Conservation (phyloP, 2,888 invertebrate genomes). For the Stenurella melanura region DNA sequence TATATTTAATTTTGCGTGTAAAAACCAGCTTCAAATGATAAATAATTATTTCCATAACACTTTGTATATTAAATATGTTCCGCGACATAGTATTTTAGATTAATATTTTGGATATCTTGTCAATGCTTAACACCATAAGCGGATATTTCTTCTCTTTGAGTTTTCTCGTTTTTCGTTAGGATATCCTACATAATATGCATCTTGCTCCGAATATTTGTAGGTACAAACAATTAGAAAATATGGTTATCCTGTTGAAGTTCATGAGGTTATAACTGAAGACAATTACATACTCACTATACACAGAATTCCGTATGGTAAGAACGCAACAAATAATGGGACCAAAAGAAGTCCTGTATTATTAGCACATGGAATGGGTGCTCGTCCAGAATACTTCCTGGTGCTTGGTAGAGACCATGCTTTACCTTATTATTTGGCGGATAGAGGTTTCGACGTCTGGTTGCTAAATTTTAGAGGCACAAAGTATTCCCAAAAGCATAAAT, state of each 20-base stretch:
- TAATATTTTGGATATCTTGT: no score
- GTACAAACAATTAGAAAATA: constrained; percentile 20
- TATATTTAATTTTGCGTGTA: no score
- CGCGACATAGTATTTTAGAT: no score
- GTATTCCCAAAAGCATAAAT: constrained; percentile 78
- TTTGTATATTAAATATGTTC: no score
- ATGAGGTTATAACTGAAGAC: constrained; percentile 81
- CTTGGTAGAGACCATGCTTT: constrained; percentile 81
- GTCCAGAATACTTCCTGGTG: constrained; percentile 84
- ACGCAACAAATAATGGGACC: neutral
- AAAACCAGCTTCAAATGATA: no score
- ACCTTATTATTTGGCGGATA: constrained; percentile 77
- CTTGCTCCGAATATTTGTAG: constrained; percentile 16
- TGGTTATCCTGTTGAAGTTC: constrained; percentile 78
- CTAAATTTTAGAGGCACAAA: constrained; percentile 86
- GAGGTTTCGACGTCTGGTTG: constrained; percentile 88
- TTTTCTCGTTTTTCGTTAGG: no score
- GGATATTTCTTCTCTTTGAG: no score
- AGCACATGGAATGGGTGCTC: constrained; percentile 84
- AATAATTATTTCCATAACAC: no score
- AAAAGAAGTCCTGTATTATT: constrained; percentile 77
- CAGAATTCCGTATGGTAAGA: constrained; percentile 76
- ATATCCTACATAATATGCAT: no score
- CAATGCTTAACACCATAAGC: no score
- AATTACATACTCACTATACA: constrained; percentile 86